A percentile compares a stretch with the other conserved stretches of the same genome.
Evolutionary conservation across 2,797 vertebrate genomes (phyloP).

Genomic region (Poecilia picta): DNA sequence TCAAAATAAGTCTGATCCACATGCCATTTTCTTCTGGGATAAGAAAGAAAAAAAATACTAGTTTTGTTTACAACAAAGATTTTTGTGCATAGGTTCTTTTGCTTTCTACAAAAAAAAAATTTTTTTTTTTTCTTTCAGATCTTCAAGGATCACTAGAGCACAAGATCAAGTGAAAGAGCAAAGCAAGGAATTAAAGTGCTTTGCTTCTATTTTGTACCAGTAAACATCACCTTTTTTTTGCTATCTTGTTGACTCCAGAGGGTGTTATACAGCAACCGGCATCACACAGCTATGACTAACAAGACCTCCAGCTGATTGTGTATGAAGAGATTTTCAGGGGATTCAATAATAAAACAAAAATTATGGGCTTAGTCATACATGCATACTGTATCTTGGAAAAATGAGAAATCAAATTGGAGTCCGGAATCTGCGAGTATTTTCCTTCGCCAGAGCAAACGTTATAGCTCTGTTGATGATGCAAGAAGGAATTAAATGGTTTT

Average conservation of each 20-base stretch:
- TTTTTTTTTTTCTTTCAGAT: constrained; percentile 41
- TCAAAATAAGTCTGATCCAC: neutral
- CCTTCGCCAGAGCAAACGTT: neutral
- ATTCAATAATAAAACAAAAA: constrained; percentile 23
- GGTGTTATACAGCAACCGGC: constrained; percentile 8
- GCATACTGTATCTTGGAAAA: neutral
- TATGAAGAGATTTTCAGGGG: constrained; percentile 4
- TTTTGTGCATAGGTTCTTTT: neutral
- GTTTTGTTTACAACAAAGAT: neutral
- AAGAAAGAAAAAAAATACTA: neutral
- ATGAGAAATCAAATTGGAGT: constrained; percentile 13
- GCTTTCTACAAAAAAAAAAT: neutral
- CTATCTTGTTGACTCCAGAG: constrained; percentile 9
- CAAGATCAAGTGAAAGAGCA: constrained; percentile 48
- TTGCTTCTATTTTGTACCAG: constrained; percentile 24
- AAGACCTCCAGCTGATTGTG: neutral
- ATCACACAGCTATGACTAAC: constrained; percentile 26
- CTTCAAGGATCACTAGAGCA: constrained; percentile 32
- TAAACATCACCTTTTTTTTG: neutral
- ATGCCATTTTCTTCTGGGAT: neutral
- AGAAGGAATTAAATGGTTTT: neutral
- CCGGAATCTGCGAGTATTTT: neutral
- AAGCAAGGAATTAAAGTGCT: constrained; percentile 20
- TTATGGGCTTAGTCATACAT: constrained; percentile 4
- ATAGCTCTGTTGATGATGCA: neutral